phyloP scores from a whole-genome alignment of 2,113 vertebrate genomes.

The Oenanthe melanoleuca region DNA sequence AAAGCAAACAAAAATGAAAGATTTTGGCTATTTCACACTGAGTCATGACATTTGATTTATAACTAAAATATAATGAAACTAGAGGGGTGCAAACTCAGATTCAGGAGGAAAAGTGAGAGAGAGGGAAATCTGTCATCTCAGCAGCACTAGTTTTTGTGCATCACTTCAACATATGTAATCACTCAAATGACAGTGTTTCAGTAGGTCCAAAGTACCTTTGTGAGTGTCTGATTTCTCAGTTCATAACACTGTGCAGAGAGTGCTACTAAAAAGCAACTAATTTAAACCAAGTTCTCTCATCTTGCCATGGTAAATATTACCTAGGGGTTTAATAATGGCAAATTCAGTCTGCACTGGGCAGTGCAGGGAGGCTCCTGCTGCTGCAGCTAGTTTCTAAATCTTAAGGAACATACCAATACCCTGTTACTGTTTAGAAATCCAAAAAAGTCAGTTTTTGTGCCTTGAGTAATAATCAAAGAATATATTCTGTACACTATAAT shows the following conservation, averaged over 20 bases:
- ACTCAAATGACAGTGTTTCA: constrained; percentile 63
- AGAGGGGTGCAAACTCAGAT: constrained; percentile 55
- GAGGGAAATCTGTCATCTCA: neutral
- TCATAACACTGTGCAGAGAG: neutral
- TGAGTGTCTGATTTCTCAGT: neutral
- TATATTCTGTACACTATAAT: neutral
- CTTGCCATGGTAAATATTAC: neutral
- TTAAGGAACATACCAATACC: neutral
- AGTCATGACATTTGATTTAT: neutral
- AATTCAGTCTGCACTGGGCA: neutral
- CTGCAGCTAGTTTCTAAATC: neutral
- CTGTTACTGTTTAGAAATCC: neutral
- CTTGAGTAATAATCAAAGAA: neutral
- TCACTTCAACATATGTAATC: constrained; percentile 54
- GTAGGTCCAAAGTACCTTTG: neutral
- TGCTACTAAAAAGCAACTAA: neutral
- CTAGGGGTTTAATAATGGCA: neutral
- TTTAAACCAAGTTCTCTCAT: neutral
- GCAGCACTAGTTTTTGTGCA: neutral
- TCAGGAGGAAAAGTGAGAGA: rapidly evolving
- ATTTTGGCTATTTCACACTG: neutral
- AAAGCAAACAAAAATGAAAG: neutral
- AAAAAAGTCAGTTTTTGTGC: neutral
- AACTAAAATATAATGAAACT: neutral
- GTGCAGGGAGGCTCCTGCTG: neutral